Base-by-base conservation (phyloP, 2,888 invertebrate species). In the Heliconius hortense region DNA sequence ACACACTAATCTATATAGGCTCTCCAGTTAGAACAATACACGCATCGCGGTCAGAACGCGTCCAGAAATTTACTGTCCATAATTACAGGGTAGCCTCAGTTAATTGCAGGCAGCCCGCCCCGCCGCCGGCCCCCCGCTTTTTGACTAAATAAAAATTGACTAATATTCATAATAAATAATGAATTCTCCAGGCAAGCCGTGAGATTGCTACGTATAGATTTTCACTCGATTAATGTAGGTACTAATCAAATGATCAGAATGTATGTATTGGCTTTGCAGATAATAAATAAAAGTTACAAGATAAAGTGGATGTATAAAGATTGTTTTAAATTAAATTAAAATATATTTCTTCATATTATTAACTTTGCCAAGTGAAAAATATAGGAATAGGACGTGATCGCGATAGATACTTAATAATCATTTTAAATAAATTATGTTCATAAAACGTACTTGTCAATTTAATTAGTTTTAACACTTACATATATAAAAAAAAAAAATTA, bases 51-150 rank as follows among this genome's bases (percentile, higher is more conserved):
- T 86, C 89, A 91, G 93, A 94, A 95, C 95, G 95, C 95, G 95
- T 95, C 95, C 95, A 95, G 95, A 95, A 95, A 96, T 96, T 96
- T 96, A 96, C 96, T 96, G 96, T 95, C 96, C 96, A 95, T 96
- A 96, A 96, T 96, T 96, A 96, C 95, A 96, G 96, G 96, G 96
- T 96, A 95, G 95, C 92, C 94, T 95, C 95, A 95, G 96, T 96
- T 96, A 96, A 96, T 96, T 96, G 96, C 96, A 96, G 96, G 90
- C 94, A 90, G 93, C 82, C 85, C 76, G 76, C 70, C 84, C 89
- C 88, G 87, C 84, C 86, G 87, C 88, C 89, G 89, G 85, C 88
- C 84, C 83, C 84, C 88, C 88, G 89, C 89, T 93, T 94, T 94
- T 93, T 89, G 90, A 91, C 92, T 91, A 93, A 92, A 94, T 93